phyloP scores from a whole-genome alignment of 2,888 invertebrate species.

The Eulithis prunata region DNA sequence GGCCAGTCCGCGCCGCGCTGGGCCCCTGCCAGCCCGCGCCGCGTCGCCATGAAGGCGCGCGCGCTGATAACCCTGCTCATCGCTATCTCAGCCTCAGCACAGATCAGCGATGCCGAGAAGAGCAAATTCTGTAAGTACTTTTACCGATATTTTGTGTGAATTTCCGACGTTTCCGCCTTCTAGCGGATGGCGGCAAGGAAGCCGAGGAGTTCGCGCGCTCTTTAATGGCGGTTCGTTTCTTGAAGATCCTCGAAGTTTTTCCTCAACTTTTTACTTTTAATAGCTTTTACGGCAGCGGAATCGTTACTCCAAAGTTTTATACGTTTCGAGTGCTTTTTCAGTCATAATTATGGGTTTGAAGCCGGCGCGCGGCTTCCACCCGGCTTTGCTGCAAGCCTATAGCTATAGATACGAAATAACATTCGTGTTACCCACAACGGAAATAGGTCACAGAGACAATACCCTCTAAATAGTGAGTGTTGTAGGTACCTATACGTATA shows the following conservation, averaged over 20 bases:
- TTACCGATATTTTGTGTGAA: neutral
- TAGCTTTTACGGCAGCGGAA: conserved; percentile 10
- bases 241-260: conserved; percentile 24
- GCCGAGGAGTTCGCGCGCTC: conserved; percentile 35
- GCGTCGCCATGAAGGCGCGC: conserved; percentile 78
- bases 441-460: conserved; percentile 77
- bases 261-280: conserved; percentile 25
- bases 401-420: conserved; percentile 29
- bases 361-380: conserved; percentile 18
- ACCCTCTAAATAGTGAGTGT: conserved; percentile 55
- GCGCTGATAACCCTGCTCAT: conserved; percentile 64
- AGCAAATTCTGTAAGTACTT: conserved; percentile 82
- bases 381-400: conserved; percentile 22
- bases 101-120: conserved; percentile 74
- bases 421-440: conserved; percentile 47
- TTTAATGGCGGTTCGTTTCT: conserved; percentile 42
- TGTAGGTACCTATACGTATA: conserved; percentile 16
- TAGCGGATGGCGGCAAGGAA: conserved; percentile 36
- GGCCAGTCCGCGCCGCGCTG: conserved; percentile 65
- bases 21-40: conserved; percentile 68
- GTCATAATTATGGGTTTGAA: conserved; percentile 7
- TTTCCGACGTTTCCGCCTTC: conserved; percentile 4
- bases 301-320: conserved; percentile 41
- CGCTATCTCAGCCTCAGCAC: conserved; percentile 64
- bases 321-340: conserved; percentile 22